Evolutionary conservation across 2,113 vertebrate species (phyloP).

Genomic region (Saguinus imperator): DNA sequence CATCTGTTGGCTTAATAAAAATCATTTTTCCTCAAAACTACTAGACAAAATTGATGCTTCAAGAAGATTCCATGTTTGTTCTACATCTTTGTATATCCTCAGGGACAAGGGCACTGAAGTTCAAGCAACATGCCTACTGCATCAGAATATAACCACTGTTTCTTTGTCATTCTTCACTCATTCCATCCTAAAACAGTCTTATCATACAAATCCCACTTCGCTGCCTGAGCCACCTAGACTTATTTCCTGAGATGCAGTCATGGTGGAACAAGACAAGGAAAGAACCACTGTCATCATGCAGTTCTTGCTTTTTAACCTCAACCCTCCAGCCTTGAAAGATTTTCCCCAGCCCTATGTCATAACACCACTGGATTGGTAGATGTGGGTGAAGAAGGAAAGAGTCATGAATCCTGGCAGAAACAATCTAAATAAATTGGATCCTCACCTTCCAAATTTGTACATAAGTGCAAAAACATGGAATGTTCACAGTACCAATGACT

Average conservation of each 20-base stretch:
- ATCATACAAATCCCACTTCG: background rate
- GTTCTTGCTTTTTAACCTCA: background rate
- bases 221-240: background rate
- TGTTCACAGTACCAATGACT: background rate
- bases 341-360: background rate
- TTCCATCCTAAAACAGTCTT: background rate
- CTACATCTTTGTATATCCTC: background rate
- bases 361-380: background rate
- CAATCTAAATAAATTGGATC: background rate
- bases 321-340: background rate
- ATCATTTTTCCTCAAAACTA: background rate
- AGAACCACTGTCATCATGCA: background rate
- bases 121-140: background rate
- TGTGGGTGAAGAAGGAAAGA: background rate
- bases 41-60: background rate
- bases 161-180: background rate
- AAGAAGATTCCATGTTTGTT: background rate
- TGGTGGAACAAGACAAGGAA: background rate
- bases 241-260: background rate
- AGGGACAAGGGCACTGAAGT: background rate
- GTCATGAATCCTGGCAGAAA: background rate
- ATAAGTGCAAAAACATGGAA: background rate
- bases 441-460: background rate
- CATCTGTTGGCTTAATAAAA: conserved; percentile 2
- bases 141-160: background rate